Conservation (phyloP, 2,888 invertebrate genomes). For the Proisotoma minuta region DNA sequence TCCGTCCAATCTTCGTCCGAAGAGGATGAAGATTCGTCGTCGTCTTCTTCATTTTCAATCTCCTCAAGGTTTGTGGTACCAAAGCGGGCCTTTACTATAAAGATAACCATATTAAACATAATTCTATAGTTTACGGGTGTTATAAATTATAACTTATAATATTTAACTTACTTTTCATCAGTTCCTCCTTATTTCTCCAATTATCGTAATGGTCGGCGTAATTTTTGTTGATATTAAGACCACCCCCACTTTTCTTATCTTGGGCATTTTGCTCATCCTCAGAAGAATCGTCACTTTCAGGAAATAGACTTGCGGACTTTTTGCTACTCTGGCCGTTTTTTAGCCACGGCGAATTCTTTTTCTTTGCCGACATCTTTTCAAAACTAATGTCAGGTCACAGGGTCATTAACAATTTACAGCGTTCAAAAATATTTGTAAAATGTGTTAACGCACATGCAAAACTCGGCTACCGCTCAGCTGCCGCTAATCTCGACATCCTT, state of each 20-base stretch:
- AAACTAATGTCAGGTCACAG: no score
- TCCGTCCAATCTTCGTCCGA: constrained; percentile 53
- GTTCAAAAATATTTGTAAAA: no score
- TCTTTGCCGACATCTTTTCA: no score
- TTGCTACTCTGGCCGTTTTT: no score
- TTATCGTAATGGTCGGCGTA: constrained; percentile 79
- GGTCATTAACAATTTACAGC: no score
- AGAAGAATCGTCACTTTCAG: no score
- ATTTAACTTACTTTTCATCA: constrained; percentile 64
- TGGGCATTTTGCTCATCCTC: no score
- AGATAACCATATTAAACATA: constrained; percentile 48
- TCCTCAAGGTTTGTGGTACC: constrained; percentile 58
- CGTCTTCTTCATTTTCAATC: constrained; percentile 53
- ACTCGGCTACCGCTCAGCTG: no score
- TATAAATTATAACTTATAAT: background rate
- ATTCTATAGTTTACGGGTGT: background rate
- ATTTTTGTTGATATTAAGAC: constrained; percentile 66
- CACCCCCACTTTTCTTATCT: background rate
- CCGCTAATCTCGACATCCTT: no score
- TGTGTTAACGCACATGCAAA: no score
- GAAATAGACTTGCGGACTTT: background rate
- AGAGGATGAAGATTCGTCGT: constrained; percentile 62
- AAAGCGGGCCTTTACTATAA: constrained; percentile 69
- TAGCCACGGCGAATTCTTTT: no score
- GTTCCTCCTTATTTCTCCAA: constrained; percentile 80